These are phyloP conservation scores for Caenorhabditis parvicauda DNA, from an alignment of 2,888 invertebrate species.

Conservation along the genomic window DNA sequence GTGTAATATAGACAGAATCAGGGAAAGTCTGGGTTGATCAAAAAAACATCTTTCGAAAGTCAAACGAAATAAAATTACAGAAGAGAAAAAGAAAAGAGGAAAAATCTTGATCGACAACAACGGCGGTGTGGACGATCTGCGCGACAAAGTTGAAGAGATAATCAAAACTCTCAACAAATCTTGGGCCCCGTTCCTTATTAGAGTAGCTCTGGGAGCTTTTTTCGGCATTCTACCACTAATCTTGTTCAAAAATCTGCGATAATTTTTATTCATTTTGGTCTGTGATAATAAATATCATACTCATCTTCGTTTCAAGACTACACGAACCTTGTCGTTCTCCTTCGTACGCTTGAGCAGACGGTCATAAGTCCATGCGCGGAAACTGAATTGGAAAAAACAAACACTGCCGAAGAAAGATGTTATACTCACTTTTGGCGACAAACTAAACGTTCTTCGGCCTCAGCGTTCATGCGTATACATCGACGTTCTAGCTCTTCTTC, in stretches of 20 bases:
- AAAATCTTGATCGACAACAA: conserved; percentile 53
- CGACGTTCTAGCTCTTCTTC: conserved; percentile 9
- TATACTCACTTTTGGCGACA: conserved; percentile 13
- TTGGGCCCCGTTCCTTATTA: conserved; percentile 23
- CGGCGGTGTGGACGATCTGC: conserved; percentile 38
- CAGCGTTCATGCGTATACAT: conserved; percentile 11
- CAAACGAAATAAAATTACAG: conserved; percentile 4
- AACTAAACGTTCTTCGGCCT: conserved; percentile 5
- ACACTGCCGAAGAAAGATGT: neutral
- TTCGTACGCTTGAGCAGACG: conserved; percentile 9
- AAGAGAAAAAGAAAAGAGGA: conserved; percentile 40
- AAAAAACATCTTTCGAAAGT: neutral
- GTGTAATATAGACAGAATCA: neutral
- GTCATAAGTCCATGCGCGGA: conserved; percentile 11
- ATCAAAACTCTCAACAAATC: conserved; percentile 18
- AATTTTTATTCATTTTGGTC: neutral
- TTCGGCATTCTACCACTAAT: conserved; percentile 15
- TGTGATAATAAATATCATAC: neutral
- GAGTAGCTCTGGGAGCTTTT: conserved; percentile 12
- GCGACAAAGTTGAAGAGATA: conserved; percentile 25
- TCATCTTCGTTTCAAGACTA: neutral
- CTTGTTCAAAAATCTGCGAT: conserved; percentile 6
- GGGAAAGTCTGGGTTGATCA: neutral
- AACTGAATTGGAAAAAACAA: conserved; percentile 9
- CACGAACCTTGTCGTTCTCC: neutral